A percentile compares a stretch with the other conserved stretches of the same genome.
Evolutionary conservation across 2,113 vertebrate genomes (phyloP).

Genomic region (Ciconia maguari): DNA sequence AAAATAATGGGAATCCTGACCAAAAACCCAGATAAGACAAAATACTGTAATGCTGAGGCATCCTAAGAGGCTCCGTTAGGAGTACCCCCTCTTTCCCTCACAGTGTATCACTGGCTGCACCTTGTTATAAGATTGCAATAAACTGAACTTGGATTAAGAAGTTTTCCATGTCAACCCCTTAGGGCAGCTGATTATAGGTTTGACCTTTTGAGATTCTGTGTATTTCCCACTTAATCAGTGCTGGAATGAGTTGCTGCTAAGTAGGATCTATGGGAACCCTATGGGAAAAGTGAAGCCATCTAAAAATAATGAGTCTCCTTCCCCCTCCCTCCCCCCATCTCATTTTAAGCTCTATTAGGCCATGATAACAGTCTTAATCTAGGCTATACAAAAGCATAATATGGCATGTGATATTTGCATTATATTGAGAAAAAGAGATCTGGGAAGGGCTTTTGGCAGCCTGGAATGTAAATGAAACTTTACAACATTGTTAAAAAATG

Average conservation of each 20-base stretch:
- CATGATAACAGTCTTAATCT: conserved; percentile 67
- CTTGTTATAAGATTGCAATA: conserved; percentile 66
- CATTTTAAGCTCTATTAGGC: conserved; percentile 74
- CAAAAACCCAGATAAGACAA: neutral
- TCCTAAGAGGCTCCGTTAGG: neutral
- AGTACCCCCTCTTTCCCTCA: neutral
- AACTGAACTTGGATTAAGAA: conserved; percentile 74
- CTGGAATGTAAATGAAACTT: conserved; percentile 56
- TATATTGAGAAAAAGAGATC: conserved; percentile 1
- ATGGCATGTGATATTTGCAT: conserved; percentile 26
- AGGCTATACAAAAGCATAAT: conserved; percentile 57
- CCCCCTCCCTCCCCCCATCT: neutral
- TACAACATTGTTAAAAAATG: conserved; percentile 19
- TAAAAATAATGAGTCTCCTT: conserved; percentile 82
- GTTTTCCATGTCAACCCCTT: conserved; percentile 74
- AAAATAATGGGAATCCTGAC: neutral
- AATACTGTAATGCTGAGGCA: neutral
- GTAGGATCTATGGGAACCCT: conserved; percentile 76
- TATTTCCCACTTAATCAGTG: conserved; percentile 84
- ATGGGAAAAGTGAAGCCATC: conserved; percentile 78
- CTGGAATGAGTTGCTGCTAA: conserved; percentile 81
- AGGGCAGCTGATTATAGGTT: conserved; percentile 81
- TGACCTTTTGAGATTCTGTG: conserved; percentile 83
- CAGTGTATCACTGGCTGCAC: conserved; percentile 15
- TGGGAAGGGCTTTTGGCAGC: conserved; percentile 8